Evolutionary conservation across 1,140 invertebrate species (phyloP).

Genomic region (Panonychus citri): DNA sequence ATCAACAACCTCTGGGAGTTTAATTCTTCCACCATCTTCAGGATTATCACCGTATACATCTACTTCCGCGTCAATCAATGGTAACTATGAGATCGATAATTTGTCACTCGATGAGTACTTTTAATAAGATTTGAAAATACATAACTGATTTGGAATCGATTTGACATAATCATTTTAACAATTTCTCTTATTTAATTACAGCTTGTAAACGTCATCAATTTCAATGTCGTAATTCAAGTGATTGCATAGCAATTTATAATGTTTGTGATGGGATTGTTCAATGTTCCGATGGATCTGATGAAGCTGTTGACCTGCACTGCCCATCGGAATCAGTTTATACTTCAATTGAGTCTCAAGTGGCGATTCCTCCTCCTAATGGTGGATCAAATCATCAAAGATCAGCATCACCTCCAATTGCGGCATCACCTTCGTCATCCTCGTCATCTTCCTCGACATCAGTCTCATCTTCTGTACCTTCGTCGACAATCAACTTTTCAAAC

Average conservation of each 20-base stretch:
- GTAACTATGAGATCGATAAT: neutral
- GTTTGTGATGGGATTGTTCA: constrained; percentile 75
- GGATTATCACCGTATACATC: neutral
- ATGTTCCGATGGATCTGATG: constrained; percentile 72
- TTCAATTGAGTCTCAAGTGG: neutral
- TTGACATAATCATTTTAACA: neutral
- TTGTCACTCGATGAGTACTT: neutral
- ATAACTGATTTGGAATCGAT: neutral
- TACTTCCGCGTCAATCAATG: neutral
- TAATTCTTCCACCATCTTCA: neutral
- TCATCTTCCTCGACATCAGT: no score
- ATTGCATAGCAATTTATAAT: constrained; percentile 87
- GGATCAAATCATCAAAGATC: no score
- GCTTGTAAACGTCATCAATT: constrained; percentile 42
- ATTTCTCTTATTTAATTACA: neutral
- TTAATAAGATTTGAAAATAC: neutral
- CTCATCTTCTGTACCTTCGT: no score
- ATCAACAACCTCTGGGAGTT: neutral
- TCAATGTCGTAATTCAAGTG: constrained; percentile 51
- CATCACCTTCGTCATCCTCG: no score
- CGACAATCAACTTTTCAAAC: no score
- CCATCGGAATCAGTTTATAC: constrained; percentile 23
- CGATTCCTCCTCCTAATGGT: no score
- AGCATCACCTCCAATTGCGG: no score
- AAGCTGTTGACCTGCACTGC: constrained; percentile 52